Conservation (phyloP, 37 sponge, comb jelly and placozoan species). For the Halisarca cf. caerulea region DNA sequence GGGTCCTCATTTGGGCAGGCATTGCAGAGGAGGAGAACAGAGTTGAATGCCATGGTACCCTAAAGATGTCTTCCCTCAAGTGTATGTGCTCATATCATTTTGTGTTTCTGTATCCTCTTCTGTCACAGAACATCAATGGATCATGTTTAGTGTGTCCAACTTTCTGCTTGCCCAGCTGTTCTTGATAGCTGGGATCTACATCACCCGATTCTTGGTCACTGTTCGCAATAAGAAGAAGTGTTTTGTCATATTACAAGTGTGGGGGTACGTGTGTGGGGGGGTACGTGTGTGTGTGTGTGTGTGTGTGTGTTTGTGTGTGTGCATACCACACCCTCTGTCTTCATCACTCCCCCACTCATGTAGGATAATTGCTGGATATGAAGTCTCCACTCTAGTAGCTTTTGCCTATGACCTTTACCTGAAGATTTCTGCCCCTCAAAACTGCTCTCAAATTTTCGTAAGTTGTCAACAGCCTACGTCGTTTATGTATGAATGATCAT, state of each 20-base stretch:
- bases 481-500: no score
- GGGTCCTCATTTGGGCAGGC: constrained; percentile 52
- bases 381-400: constrained; percentile 33
- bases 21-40: background rate
- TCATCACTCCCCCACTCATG: background rate
- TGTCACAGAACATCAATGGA: constrained; percentile 59
- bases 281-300: background rate
- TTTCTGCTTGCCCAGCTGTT: constrained; percentile 65
- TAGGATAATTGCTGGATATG: constrained; percentile 57
- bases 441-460: constrained; percentile 17
- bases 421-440: background rate
- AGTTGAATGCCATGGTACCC: constrained; percentile 62
- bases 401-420: constrained; percentile 73
- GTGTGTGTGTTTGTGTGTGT: constrained; percentile 34
- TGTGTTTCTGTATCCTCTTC: background rate
- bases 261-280: constrained; percentile 42
- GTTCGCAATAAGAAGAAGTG: background rate
- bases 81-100: background rate
- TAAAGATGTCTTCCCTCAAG: background rate
- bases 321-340: background rate
- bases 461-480: no score
- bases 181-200: constrained; percentile 55
- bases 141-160: constrained; percentile 56
- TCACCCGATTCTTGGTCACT: constrained; percentile 12
- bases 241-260: constrained; percentile 42